These are phyloP conservation scores for Hylaeus volcanicus DNA, from an alignment of 1,140 invertebrate species.

Conservation along the genomic window DNA sequence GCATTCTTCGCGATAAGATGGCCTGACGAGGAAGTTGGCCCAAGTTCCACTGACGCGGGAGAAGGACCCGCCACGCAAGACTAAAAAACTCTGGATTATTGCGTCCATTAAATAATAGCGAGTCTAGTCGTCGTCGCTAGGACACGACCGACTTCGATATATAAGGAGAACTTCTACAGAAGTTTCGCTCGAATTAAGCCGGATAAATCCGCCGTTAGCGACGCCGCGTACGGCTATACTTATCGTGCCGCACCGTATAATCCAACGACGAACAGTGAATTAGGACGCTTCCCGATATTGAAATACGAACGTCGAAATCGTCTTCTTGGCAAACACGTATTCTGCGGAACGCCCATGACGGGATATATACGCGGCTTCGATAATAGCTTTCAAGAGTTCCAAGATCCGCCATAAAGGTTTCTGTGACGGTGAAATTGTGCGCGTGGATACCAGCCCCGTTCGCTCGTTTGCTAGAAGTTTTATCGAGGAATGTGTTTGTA, in stretches of 20 bases:
- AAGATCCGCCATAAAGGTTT: neutral
- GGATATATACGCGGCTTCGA: slow-evolving; percentile 2
- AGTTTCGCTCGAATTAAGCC: slow-evolving; percentile 36
- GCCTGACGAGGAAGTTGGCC: neutral
- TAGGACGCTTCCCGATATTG: slow-evolving; percentile 42
- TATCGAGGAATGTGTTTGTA: neutral
- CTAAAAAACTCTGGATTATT: slow-evolving; percentile 24
- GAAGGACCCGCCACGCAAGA: neutral
- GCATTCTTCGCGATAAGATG: slow-evolving; percentile 21
- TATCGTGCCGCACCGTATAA: slow-evolving; percentile 20
- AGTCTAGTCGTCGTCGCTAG: neutral
- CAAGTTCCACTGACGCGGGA: too few relatives aligned
- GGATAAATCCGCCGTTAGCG: slow-evolving; percentile 33
- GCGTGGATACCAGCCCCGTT: neutral
- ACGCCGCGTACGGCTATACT: slow-evolving; percentile 8
- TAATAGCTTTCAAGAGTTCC: neutral
- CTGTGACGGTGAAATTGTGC: slow-evolving; percentile 2
- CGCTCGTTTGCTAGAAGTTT: slow-evolving; percentile 1
- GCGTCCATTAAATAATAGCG: slow-evolving; percentile 29
- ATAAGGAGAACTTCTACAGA: neutral
- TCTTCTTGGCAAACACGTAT: slow-evolving; percentile 15
- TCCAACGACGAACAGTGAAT: slow-evolving; percentile 19
- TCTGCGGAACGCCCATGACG: neutral
- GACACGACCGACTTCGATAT: neutral
- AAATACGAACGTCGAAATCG: slow-evolving; percentile 32